Evolutionary conservation across 1,140 invertebrate species (phyloP), one percentile per base, ranked within the genome.

Genomic region (Bombus cullumanus): DNA sequence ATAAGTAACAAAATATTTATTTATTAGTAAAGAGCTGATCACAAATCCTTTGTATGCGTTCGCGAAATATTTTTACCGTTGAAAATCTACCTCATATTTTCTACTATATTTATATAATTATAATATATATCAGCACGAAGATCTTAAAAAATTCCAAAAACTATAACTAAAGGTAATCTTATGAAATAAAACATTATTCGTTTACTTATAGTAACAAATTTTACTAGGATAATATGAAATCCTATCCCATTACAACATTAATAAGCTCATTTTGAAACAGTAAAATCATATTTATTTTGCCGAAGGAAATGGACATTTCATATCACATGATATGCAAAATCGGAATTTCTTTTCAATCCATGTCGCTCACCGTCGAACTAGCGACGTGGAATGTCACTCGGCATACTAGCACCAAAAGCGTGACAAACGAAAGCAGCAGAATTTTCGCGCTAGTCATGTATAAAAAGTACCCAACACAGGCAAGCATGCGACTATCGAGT

Each of bases 391-490:
- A 43, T 31, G 59, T 78, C 59, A 68, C 15, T 66, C 25, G 39
- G 39, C 77, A 34, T 6, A 25, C 31, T 79, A 66, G 72, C 81
- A 68, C 41, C 28, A 68, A 79, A 88, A 68, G 64, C 66, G 43
- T 39, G 72, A 74, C 53, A 69, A 75, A 74, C 28, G 57, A 66
- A 62, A 25, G 28, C 41, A 18, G 5, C 12, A 34, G 59, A 83
- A 28, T 85, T 83, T 83, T 73, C 37, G 10, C 47, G 41, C 69
- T 53, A n/a, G 28, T 47, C 34, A 47, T 28, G 73, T 72, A 85
- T 76, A 53, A 79, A 79, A 82, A 68, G 37, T 66, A 66, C 31
- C 31, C 41, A 6, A 28, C 3, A 47, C n/a, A 62, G 12, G 1
- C 37, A 22, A 53, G 75, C 43, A 37, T n/a, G 43, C 39, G 68